A percentile compares a stretch with the other conserved stretches of the same genome.
Evolutionary conservation across 2,113 vertebrate genomes (phyloP).

Genomic region (Podarcis raffonei): DNA sequence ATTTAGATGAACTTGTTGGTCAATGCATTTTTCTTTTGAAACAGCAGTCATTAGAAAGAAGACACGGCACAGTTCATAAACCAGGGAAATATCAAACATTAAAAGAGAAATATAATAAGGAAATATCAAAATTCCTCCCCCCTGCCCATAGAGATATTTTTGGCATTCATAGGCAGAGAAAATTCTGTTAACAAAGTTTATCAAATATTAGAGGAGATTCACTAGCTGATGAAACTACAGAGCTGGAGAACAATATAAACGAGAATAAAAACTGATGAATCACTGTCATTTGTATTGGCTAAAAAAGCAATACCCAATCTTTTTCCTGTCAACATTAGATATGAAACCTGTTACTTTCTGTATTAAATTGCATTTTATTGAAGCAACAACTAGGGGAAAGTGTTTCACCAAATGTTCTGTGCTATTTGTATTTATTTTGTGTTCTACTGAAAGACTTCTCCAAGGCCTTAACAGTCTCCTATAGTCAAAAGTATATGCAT

Average conservation of each 20-base stretch:
- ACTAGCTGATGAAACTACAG: constrained; percentile 50
- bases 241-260: constrained; percentile 64
- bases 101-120: constrained; percentile 36
- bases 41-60: constrained; percentile 36
- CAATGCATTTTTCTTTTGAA: constrained; percentile 39
- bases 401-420: constrained; percentile 59
- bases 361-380: constrained; percentile 73
- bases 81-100: constrained; percentile 26
- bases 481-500: background rate
- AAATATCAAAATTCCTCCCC: constrained; percentile 35
- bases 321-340: constrained; percentile 67
- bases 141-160: constrained; percentile 43
- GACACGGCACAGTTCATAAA: constrained; percentile 33
- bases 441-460: background rate
- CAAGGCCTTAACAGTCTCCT: background rate
- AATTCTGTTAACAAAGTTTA: constrained; percentile 55
- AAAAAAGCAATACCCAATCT: constrained; percentile 68
- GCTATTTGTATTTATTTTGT: background rate
- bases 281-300: constrained; percentile 71
- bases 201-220: constrained; percentile 60
- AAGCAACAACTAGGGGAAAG: constrained; percentile 50
- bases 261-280: constrained; percentile 70
- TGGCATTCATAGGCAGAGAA: constrained; percentile 51
- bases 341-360: constrained; percentile 61
- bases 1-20: constrained; percentile 1